Percentiles rank a stretch among this genome's conserved stretches.
Evolutionary conservation across 2,888 invertebrate genomes (phyloP).

Genomic region (Amphipoea lucens): DNA sequence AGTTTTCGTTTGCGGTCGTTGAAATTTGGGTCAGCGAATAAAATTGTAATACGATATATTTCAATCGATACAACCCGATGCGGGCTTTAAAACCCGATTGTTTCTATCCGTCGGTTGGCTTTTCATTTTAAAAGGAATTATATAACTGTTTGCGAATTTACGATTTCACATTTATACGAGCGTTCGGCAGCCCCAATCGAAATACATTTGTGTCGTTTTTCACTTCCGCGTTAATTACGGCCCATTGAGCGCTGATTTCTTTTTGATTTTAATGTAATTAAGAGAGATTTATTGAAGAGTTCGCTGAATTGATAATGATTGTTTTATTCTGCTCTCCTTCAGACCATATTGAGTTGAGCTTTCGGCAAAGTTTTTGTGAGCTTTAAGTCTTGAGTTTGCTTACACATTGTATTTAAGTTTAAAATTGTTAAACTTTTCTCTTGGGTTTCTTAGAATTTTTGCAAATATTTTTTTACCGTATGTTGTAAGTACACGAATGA

Average conservation of each 20-base stretch:
- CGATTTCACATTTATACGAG: constrained; percentile 52
- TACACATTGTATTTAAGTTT: not conserved
- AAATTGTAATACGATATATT: constrained; percentile 73
- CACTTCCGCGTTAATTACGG: constrained; percentile 61
- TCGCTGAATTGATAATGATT: constrained; percentile 42
- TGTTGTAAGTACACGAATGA: constrained; percentile 20
- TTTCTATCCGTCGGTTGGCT: constrained; percentile 48
- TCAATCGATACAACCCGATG: constrained; percentile 64
- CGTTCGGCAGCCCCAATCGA: constrained; percentile 44
- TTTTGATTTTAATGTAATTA: constrained; percentile 64
- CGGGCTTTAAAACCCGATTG: constrained; percentile 63
- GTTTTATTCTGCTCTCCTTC: constrained; percentile 39
- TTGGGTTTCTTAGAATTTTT: constrained; percentile 1
- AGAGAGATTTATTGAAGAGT: constrained; percentile 55
- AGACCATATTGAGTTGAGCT: constrained; percentile 23
- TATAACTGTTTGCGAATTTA: constrained; percentile 56
- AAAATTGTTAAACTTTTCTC: constrained; percentile 12
- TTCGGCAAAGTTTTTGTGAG: constrained; percentile 23
- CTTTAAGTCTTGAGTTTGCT: constrained; percentile 30
- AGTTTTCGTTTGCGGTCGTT: constrained; percentile 76
- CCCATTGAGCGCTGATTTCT: constrained; percentile 59
- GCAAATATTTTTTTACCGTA: constrained; percentile 15
- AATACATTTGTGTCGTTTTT: constrained; percentile 51
- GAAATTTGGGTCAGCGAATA: constrained; percentile 80
- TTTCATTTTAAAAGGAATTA: constrained; percentile 55